Conservation (phyloP, 2,797 vertebrate species). For the Agapornis canus region DNA sequence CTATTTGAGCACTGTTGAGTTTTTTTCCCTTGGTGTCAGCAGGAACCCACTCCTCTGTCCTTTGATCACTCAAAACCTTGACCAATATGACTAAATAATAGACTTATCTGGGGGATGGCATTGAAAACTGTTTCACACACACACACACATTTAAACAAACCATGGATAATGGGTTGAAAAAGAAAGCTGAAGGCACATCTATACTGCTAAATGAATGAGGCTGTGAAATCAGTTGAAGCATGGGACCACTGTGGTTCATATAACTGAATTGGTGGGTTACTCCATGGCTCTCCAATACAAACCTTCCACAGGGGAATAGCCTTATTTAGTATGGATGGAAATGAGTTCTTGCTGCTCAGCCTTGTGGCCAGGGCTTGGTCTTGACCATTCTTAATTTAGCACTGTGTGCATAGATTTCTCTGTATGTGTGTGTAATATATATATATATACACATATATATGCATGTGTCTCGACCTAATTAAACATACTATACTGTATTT, state of each 20-base stretch:
- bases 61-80: neutral
- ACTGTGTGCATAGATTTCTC: neutral
- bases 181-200: neutral
- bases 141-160: neutral
- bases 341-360: neutral
- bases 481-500: neutral
- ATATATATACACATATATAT: rapidly evolving
- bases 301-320: neutral
- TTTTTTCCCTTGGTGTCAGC: neutral
- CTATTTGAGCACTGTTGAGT: neutral
- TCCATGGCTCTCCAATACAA: neutral
- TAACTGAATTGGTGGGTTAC: neutral
- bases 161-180: neutral
- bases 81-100: neutral
- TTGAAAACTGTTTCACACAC: rapidly evolving
- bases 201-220: neutral
- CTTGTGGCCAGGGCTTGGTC: neutral
- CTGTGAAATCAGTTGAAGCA: neutral
- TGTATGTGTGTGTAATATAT: too few species aligned
- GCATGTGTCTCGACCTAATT: neutral
- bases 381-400: neutral
- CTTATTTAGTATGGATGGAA: neutral
- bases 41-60: neutral
- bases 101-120: neutral
- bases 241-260: neutral